phyloP scores from a whole-genome alignment of 2,113 vertebrate genomes.

The Mungos mungo region DNA sequence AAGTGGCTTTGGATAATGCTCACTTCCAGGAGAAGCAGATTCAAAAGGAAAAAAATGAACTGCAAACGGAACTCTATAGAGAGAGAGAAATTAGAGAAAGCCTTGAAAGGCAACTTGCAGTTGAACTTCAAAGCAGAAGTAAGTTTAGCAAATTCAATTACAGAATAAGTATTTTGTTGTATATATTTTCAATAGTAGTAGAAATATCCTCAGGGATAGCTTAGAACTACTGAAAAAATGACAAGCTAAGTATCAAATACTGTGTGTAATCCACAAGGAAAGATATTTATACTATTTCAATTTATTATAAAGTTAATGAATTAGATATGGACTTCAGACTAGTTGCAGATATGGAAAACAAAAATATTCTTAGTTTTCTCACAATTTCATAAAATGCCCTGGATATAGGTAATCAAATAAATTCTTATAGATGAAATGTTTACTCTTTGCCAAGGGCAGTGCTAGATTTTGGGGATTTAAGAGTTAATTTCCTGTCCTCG shows the following conservation, averaged over 20 bases:
- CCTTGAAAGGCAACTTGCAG: slow-evolving; percentile 92
- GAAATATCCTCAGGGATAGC: neutral
- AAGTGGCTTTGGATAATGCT: slow-evolving; percentile 93
- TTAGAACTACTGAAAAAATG: slow-evolving; percentile 1
- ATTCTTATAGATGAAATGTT: neutral
- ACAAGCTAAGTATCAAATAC: neutral
- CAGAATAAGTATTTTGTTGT: neutral
- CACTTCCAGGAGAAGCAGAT: slow-evolving; percentile 93
- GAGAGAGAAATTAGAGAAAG: slow-evolving; percentile 92
- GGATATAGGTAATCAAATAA: neutral
- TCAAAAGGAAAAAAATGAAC: slow-evolving; percentile 93
- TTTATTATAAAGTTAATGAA: neutral
- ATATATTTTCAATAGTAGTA: neutral
- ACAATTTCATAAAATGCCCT: neutral
- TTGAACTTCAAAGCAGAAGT: slow-evolving; percentile 94
- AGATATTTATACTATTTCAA: neutral
- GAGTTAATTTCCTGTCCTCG: neutral
- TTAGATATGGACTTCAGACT: neutral
- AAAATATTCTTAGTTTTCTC: neutral
- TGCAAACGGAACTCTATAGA: slow-evolving; percentile 92
- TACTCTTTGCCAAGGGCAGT: neutral
- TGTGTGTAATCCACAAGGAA: neutral
- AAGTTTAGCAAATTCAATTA: slow-evolving; percentile 64
- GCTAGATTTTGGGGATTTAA: neutral
- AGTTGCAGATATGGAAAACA: neutral